Base-by-base conservation (phyloP, 2,113 vertebrate genomes). In the Sander lucioperca region DNA sequence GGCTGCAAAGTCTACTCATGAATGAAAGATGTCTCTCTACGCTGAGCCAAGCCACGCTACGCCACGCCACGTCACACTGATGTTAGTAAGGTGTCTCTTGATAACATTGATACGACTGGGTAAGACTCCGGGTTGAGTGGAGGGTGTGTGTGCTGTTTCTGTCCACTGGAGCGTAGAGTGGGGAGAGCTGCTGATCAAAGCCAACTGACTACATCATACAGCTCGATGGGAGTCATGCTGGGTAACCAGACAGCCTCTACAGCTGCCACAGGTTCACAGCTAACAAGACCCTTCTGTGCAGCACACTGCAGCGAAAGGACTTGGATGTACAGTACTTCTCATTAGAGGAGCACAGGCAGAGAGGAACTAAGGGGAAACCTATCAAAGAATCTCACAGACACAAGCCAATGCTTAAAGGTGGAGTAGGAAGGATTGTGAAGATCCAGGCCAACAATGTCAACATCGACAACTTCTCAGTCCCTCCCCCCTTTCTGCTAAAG, bases 181-280 rank as follows among this genome's bases (percentile, higher is more conserved):
- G 58, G 48, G 36, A 67, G 82, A 50, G 45, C 79, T 64, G 54
- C 54, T 83, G 84, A 92, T 90, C 86, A 86, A 88, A 85, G 72
- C 59, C 75, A 87, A 80, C 74, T 84, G 86, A 82, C 85, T 82
- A 74, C 70, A 86, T 84, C 13, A 36, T 16, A 30, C 54, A 23
- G 62, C 54, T 85, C 79, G 21, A 70, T 78, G 80, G 74, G 79
- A 86, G 59, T 64, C 63, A 62, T 85, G 83, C 71, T 88, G 61
- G 30, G 61, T 79, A 72, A 84, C 16, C 12, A n/a, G n/a, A n/a
- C n/a, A 27, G 66, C 23, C 48, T 74, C 54, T 77, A 54, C 30
- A 36, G 63, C 67, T 64, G 61, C 45, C 57, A 74, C 72, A 25
- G 50, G 71, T 48, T 58, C 50, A 43, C 74, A 50, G 69, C 74